Evolutionary conservation across 2,888 invertebrate genomes (phyloP), one percentile per base, ranked within the genome.

Genomic region (Drosophila neotestacea): DNA sequence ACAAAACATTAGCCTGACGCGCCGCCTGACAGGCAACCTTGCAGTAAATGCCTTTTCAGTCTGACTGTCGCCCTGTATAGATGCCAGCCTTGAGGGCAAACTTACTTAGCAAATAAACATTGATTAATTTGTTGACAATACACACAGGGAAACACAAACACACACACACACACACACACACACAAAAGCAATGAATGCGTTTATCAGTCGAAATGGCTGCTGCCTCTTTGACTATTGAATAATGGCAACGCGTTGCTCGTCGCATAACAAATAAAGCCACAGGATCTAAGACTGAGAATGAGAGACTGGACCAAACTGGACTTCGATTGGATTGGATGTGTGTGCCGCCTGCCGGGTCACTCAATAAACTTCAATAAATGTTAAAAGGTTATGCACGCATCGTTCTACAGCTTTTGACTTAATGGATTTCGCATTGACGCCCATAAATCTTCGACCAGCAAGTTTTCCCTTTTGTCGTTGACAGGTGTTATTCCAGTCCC

Each of bases 81-180:
- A 73, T 72, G 71, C 58, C 68, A 67, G 83, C 72, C 85, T 78
- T 78, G 54, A 79, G 80, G 86, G 83, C 81, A 77, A 85, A 90
- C 89, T 84, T 90, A 88, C 85, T 90, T 90, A 88, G 86, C 83
- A 90, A 90, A 91, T 89, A 90, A 90, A 90, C 90, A 90, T 88
- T 90, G 90, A 91, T 90, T 90, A 91, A 91, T 91, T 90, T 90
- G 89, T 90, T 90, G 89, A 90, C 89, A 90, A 88, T 86, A 75
- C 74, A 82, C 76, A 75, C 70, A 66, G 16, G 47, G 63, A 71
- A 47, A 59, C 54, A 72, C 55, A 39, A 67, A 39, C 62, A 59
- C 64, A 63, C 51, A 16, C 58, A 56, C 52, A 51, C 34, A 46
- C 28, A 36, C 42, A 56, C 44, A 66, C 44, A 46, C 58, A 48